Evolutionary conservation across 2,113 vertebrate species (phyloP), one percentile per base, ranked within the genome.

Genomic region (Lepus europaeus): DNA sequence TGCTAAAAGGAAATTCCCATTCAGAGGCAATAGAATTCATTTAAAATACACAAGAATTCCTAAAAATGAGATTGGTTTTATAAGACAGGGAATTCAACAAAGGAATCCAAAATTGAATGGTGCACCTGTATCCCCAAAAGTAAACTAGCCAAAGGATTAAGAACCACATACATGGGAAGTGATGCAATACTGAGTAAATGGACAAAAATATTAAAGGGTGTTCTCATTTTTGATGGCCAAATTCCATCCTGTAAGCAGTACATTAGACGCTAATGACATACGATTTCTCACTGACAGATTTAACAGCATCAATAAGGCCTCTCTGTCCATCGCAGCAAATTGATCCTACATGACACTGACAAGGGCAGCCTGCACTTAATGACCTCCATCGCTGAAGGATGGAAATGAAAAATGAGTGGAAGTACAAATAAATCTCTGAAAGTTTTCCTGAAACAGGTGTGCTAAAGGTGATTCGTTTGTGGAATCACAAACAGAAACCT

Each of bases 301-400:
- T 97, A 96, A 96, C 94, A 87, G 92, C 97, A 89, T 96, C 97
- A 96, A 92, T 97, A 96, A 76, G 97, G 93, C 86, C 95, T 95
- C 76, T 97, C 94, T 96, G 96, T 95, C 97, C 96, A 96, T 91
- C 86, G 88, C 95, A 89, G 96, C 95, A 97, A 96, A 97, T 97
- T 97, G 97, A 97, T 97, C 97, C 96, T 96, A 97, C 95, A 95
- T 95, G 97, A 96, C 97, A 97, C 92, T 64, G 96, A 97, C 97
- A 97, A 97, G 97, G 97, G 96, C 97, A 96, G 96, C 74, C 92
- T 96, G 96, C 96, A 97, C 96, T 95, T 97, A 96, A 97, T 96
- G 97, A 97, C 97, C 97, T 97, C 96, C 90, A 87, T 56, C 3
- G 31, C 94, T 94, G 96, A 97, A 90, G 95, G 94, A 97, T 94